phyloP scores from a whole-genome alignment of 2,888 invertebrate genomes.

The Pterostichus madidus region DNA sequence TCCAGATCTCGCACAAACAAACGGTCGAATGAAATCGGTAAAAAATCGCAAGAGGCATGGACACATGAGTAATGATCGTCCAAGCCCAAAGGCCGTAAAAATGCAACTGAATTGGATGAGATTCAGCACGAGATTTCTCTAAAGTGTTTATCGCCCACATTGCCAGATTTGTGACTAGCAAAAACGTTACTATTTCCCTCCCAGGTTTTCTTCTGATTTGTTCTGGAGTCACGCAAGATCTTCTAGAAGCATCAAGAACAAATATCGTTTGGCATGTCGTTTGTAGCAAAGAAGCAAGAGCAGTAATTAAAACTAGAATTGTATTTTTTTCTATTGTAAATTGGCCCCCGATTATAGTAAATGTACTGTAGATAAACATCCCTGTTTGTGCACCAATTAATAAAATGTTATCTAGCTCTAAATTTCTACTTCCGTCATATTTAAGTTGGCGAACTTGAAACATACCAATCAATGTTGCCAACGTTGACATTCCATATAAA shows the following conservation, averaged over 20 bases:
- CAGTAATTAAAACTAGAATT: constrained; percentile 89
- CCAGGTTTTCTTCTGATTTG: constrained; percentile 94
- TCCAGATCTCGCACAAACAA: constrained; percentile 97
- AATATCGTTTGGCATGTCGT: constrained; percentile 95
- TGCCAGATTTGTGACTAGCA: constrained; percentile 92
- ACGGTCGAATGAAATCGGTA: constrained; percentile 97
- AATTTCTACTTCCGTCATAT: constrained; percentile 89
- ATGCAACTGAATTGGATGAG: constrained; percentile 93
- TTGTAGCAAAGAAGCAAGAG: constrained; percentile 91
- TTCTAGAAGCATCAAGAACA: constrained; percentile 92
- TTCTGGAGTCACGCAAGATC: constrained; percentile 89
- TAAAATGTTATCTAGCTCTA: constrained; percentile 93
- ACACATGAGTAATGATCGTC: constrained; percentile 97
- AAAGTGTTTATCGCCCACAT: constrained; percentile 97
- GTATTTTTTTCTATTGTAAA: constrained; percentile 91
- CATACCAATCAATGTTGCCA: constrained; percentile 93
- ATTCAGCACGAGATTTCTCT: constrained; percentile 94
- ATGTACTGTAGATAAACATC: constrained; percentile 95
- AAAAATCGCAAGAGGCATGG: constrained; percentile 95
- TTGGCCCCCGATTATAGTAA: constrained; percentile 95
- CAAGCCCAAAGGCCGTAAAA: constrained; percentile 97
- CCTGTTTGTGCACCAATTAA: constrained; percentile 96
- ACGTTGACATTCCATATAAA: constrained; percentile 90
- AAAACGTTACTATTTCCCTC: constrained; percentile 94
- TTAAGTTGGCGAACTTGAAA: constrained; percentile 91